Evolutionary conservation across 2,888 invertebrate genomes (phyloP), one percentile per base, ranked within the genome.

Genomic region (Lasioglossum calceatum): DNA sequence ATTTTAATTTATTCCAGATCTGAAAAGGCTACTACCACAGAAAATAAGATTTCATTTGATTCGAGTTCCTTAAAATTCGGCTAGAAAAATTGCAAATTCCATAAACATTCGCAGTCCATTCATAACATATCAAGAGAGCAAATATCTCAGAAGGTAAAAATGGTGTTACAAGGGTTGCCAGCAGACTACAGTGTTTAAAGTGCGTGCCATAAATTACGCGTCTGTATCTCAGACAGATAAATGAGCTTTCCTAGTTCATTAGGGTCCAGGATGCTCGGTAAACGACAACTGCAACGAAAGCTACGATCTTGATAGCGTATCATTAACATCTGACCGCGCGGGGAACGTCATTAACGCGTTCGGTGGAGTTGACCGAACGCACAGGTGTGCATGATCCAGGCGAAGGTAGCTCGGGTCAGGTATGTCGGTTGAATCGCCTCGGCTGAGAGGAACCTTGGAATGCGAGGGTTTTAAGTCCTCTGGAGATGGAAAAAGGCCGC

Each of bases 391-490:
- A 64, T 64, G 70, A 75, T 75, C 50, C 36, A 16, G 71, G 27
- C 64, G 61, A 61, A 39, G 75, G 54, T 75, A 50, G n/a, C 54
- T 83, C 75, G 72, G 82, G 82, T 88, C 78, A 90, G 78, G 74
- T 81, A 90, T 84, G 85, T 81, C 72, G 85, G 77, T 86, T 86
- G 85, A 86, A 89, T 90, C 90, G 75, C 64, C 54, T 12, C 44
- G 32, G 76, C 23, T 58, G 39, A 70, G 79, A 70, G 80, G 84
- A 81, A 79, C 73, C 39, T 77, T 82, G 87, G 91, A 90, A 90
- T 91, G 91, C 79, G 82, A 79, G 76, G 81, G 72, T 88, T 91
- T 91, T 89, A 85, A 80, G 84, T 74, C 72, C 81, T 74, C 75
- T 73, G 79, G 72, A 10, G 70, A 19, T 74, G 67, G 78, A 81